Evolutionary conservation across 2,888 invertebrate genomes (phyloP).

Genomic region (Nasonovia ribisnigri): DNA sequence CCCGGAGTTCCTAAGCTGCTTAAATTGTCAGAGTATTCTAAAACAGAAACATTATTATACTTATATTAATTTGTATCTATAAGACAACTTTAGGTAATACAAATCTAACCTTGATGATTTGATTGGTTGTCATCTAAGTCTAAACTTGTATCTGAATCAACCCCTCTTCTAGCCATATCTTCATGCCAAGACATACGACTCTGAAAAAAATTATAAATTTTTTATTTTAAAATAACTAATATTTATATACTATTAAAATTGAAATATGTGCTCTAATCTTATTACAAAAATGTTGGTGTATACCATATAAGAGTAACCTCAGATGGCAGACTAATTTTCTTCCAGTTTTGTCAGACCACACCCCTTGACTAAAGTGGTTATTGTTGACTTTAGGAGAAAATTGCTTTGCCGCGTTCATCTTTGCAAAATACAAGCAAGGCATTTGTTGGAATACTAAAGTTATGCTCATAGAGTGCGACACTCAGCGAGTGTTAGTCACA

Average conservation of each 20-base stretch:
- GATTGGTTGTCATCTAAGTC: constrained; percentile 73
- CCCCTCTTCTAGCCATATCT: constrained; percentile 78
- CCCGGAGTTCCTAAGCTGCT: constrained; percentile 82
- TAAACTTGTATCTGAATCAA: constrained; percentile 84
- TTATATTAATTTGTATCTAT: not conserved
- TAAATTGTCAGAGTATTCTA: constrained; percentile 67
- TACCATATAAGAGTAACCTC: not conserved
- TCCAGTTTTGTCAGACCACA: not conserved
- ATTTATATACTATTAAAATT: not conserved
- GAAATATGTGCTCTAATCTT: not conserved
- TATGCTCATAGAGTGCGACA: not conserved
- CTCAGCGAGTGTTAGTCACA: not conserved
- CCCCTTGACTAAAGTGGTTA: not conserved
- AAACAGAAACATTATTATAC: not conserved
- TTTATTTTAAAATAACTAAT: not conserved
- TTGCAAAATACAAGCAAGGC: not conserved
- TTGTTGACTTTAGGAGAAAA: not conserved
- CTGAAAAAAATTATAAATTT: constrained; percentile 70
- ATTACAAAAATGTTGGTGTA: not conserved
- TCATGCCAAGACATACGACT: constrained; percentile 82
- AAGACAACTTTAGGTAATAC: not conserved
- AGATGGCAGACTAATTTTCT: not conserved
- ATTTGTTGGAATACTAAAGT: not conserved
- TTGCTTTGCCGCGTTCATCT: not conserved
- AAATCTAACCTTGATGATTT: constrained; percentile 67